Base-by-base conservation (phyloP, 2,113 vertebrate genomes). In the Anguilla rostrata region DNA sequence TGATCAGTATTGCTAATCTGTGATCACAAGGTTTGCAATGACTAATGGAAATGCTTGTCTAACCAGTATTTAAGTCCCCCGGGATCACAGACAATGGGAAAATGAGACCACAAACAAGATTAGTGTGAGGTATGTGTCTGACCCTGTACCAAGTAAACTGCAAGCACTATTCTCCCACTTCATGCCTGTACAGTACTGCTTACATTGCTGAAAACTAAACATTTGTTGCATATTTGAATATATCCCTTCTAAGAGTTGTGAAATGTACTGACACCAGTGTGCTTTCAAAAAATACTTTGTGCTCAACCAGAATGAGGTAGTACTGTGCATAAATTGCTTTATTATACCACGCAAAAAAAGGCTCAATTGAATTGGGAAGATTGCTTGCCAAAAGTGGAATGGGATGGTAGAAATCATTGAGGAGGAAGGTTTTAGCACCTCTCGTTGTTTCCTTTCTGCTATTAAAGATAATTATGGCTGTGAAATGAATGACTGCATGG, bases 321-420 rank as follows among this genome's bases (percentile, higher is more conserved):
- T n/a, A 75, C 22, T 75, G 60, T 66, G 60, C 5, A 66, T 6
- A 66, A 66, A 66, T 53, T 22, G 60, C 26, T 66, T 66, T 66
- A 66, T 66, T 66, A 26, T 26, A 66, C 56, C 56, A 60, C 5
- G 49, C 7, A 1, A 22, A 20, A 66, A 26, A 66, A 26, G 63
- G n/a, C 29, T 12, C 71, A 29, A 34, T 26, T 75, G 71, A 75
- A 34, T 29, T 34, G 26, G 71, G n/a, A 75, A 75, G 71, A 29
- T 75, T 75, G n/a, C 71, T 75, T 75, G 71, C n/a, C 71, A 75
- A 34, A 75, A 75, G n/a, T 75, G n/a, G 26, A 75, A 75, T 12
- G 9, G 26, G 12, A 75, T n/a, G 22, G 22, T 66, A 66, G 60
- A 66, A 66, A 66, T 26, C 60, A 22, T 66, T 66, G 60, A 22